phyloP scores from a whole-genome alignment of 1,140 invertebrate genomes.

The Alviniconcha marisindica region DNA sequence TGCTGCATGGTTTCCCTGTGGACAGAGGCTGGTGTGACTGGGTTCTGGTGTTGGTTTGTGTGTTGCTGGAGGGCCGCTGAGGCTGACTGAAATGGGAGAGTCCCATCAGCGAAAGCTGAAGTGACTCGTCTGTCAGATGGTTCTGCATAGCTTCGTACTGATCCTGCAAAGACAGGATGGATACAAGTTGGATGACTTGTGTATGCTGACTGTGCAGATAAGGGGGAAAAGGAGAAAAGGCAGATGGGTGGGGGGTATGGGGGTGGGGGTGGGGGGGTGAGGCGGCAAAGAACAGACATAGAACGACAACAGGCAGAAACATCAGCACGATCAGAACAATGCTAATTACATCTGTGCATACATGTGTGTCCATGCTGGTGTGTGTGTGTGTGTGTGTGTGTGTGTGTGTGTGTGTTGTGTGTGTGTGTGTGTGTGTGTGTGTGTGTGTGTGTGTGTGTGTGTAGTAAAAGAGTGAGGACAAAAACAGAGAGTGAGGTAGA shows the following conservation, averaged over 20 bases:
- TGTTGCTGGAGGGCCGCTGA: too few species aligned
- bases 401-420: neutral
- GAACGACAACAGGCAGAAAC: neutral
- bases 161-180: neutral
- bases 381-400: neutral
- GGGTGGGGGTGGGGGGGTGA: neutral
- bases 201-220: too few species aligned
- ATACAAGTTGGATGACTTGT: neutral
- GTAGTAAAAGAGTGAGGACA: neutral
- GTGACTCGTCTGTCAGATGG: too few species aligned
- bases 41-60: too few species aligned
- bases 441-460: neutral
- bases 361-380: neutral
- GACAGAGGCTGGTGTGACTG: too few species aligned
- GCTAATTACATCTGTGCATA: neutral
- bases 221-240: too few species aligned
- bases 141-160: neutral
- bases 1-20: too few species aligned
- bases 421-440: conserved; percentile 18
- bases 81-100: too few species aligned
- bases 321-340: neutral
- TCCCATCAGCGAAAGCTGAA: too few species aligned
- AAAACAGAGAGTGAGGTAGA: too few species aligned
- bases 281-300: neutral
- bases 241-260: too few species aligned